A percentile compares a stretch with the other conserved stretches of the same genome.
Conservation (phyloP, 2,888 invertebrate species). For the Boloria selene region DNA sequence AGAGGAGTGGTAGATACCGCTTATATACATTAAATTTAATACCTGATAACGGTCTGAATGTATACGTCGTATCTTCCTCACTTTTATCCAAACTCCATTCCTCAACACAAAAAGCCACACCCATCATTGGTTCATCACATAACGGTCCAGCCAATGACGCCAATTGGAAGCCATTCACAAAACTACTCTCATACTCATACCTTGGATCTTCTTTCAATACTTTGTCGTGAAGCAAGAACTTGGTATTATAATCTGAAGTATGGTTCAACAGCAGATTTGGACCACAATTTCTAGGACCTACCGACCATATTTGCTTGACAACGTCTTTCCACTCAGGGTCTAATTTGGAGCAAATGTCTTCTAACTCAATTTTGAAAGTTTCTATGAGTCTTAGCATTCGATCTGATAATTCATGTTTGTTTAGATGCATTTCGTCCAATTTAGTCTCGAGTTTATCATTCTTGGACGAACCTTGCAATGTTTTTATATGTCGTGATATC, state of each 20-base stretch:
- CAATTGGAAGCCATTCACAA: slow-evolving; percentile 93
- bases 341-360: slow-evolving; percentile 81
- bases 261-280: slow-evolving; percentile 94
- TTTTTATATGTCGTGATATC: slow-evolving; percentile 78
- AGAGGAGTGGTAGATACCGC: too few relatives aligned
- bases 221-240: slow-evolving; percentile 65
- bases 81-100: slow-evolving; percentile 86
- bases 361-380: slow-evolving; percentile 81
- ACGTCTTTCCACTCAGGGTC: slow-evolving; percentile 78
- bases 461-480: slow-evolving; percentile 62
- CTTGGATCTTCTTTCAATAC: slow-evolving; percentile 78
- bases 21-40: not conserved
- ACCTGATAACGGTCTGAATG: slow-evolving; percentile 83
- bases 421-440: slow-evolving; percentile 55
- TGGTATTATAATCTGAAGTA: slow-evolving; percentile 84
- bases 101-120: slow-evolving; percentile 94
- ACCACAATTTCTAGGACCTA: slow-evolving; percentile 94
- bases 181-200: slow-evolving; percentile 87
- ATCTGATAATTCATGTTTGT: slow-evolving; percentile 64
- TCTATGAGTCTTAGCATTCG: slow-evolving; percentile 73
- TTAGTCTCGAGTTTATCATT: slow-evolving; percentile 66
- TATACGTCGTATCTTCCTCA: slow-evolving; percentile 65
- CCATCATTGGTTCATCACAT: slow-evolving; percentile 98
- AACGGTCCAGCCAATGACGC: slow-evolving; percentile 94
- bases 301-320: slow-evolving; percentile 91